Base-by-base conservation (phyloP, 2,888 invertebrate genomes). In the Lingula anatina region DNA sequence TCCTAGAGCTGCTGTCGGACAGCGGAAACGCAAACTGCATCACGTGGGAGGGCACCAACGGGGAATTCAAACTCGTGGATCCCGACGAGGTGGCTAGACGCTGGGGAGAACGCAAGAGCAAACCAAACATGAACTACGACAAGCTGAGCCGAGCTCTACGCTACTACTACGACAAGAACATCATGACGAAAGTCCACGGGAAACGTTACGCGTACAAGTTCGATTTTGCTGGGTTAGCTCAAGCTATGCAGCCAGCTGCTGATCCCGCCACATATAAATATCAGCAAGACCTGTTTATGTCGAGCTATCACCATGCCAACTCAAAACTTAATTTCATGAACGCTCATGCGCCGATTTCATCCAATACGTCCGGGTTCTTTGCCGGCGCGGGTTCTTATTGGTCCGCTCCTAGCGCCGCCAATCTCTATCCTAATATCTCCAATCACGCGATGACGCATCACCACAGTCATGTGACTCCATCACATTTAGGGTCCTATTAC, bases 101-200 rank as follows among this genome's bases (percentile, higher is more conserved):
- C 69, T 95, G 94, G 94, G 94, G 94, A 65, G 90, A 91, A 69
- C 84, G 94, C 67, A 94, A 95, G 80, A 89, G 89, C 76, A 93
- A 94, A 76, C 93, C 93, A 62, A 92, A 93, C 80, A 95, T 95
- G 94, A 95, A 95, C 82, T 95, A 95, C 81, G 94, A 95, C 83
- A 95, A 95, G 80, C 85, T 95, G 66, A 91, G 91, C 63, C 83
- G 94, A 57, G 94, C 94, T 47, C 84, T 91, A 59, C 85, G 89
- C 87, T 95, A 95, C 78, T 95, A 95, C 79, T 95, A 95, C 79
- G 95, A 95, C 81, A 95, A 95, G 80, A 95, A 94, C 74, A 96
- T 96, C 62, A 95, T 96, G 94, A 92, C 89, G 58, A 96, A 96
- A 82, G 94, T 96, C 7, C 95, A 94, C 76, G 95, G 95, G 48